phyloP scores from a whole-genome alignment of 2,113 vertebrate species.

The Sinosuthora webbiana region DNA sequence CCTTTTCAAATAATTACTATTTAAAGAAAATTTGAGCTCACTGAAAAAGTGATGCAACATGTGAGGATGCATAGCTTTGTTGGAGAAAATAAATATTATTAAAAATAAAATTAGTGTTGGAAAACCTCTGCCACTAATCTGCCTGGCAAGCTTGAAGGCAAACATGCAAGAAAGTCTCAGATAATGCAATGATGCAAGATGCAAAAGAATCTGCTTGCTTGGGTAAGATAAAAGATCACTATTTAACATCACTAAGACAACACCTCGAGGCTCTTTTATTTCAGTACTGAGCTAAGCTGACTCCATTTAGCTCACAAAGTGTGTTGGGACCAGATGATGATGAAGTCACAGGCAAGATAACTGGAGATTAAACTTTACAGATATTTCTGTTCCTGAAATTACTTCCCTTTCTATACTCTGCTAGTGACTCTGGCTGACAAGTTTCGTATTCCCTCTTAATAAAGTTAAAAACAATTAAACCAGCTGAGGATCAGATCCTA shows the following conservation, averaged over 20 bases:
- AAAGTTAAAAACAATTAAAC: not conserved
- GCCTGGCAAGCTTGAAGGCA: not conserved
- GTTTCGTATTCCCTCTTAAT: slow-evolving; percentile 18
- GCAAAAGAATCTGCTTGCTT: slow-evolving; percentile 24
- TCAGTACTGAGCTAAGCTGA: not conserved
- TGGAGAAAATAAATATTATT: slow-evolving; percentile 30
- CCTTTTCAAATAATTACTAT: slow-evolving; percentile 34
- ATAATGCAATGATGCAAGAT: not conserved
- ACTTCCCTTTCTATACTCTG: slow-evolving; percentile 40
- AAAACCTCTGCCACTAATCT: not conserved
- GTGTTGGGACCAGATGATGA: slow-evolving; percentile 15
- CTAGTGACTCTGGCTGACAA: not conserved
- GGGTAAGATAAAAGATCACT: not conserved
- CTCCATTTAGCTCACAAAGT: slow-evolving; percentile 4
- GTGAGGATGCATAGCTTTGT: not conserved
- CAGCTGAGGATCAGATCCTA: not conserved
- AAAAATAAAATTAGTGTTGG: not conserved
- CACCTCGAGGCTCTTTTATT: slow-evolving; percentile 28
- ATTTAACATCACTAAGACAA: slow-evolving; percentile 7
- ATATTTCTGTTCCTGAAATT: slow-evolving; percentile 62
- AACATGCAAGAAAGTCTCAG: not conserved
- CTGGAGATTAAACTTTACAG: slow-evolving; percentile 39
- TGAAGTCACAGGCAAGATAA: slow-evolving; percentile 39
- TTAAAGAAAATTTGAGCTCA: slow-evolving; percentile 40
- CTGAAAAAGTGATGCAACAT: slow-evolving; percentile 12